A percentile compares a stretch with the other conserved stretches of the same genome.
phyloP scores from a whole-genome alignment of 1,140 invertebrate genomes.

The Drosophila truncata region DNA sequence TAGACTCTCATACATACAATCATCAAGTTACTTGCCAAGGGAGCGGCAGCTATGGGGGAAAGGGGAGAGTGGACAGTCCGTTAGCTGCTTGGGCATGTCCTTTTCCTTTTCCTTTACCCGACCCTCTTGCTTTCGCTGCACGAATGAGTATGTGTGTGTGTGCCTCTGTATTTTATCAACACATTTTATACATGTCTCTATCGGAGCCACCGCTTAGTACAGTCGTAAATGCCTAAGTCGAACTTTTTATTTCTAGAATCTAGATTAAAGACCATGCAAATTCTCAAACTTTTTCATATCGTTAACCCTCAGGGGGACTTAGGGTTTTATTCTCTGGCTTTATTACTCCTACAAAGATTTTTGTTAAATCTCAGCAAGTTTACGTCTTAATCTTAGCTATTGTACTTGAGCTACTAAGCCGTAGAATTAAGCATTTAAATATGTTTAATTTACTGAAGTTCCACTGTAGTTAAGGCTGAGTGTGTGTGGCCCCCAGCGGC shows the following conservation, averaged over 20 bases:
- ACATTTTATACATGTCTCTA: slow-evolving; percentile 67
- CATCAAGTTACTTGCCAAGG: slow-evolving; percentile 70
- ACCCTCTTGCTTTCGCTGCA: slow-evolving; percentile 21
- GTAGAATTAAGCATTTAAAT: too few relatives aligned
- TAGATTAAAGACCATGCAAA: too few relatives aligned
- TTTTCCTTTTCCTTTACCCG: slow-evolving; percentile 47
- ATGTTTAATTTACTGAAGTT: slow-evolving; percentile 3
- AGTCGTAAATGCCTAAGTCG: slow-evolving; percentile 10
- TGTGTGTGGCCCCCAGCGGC: slow-evolving; percentile 58
- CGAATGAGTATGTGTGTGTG: slow-evolving; percentile 14
- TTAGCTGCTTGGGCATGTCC: slow-evolving; percentile 78
- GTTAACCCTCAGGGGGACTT: background rate
- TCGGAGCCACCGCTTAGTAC: slow-evolving; percentile 30
- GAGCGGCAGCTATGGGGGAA: slow-evolving; percentile 23
- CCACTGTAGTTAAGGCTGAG: slow-evolving; percentile 15
- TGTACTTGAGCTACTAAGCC: background rate
- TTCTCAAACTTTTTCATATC: too few relatives aligned
- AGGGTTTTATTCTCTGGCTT: background rate
- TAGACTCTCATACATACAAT: slow-evolving; percentile 62
- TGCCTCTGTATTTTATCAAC: slow-evolving; percentile 57
- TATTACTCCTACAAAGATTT: too few relatives aligned
- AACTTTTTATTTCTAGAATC: background rate
- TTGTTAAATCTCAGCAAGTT: background rate
- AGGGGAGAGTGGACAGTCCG: slow-evolving; percentile 66
- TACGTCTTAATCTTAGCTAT: background rate